Conservation (phyloP, 1,140 invertebrate genomes). For the Acromyrmex heyeri region DNA sequence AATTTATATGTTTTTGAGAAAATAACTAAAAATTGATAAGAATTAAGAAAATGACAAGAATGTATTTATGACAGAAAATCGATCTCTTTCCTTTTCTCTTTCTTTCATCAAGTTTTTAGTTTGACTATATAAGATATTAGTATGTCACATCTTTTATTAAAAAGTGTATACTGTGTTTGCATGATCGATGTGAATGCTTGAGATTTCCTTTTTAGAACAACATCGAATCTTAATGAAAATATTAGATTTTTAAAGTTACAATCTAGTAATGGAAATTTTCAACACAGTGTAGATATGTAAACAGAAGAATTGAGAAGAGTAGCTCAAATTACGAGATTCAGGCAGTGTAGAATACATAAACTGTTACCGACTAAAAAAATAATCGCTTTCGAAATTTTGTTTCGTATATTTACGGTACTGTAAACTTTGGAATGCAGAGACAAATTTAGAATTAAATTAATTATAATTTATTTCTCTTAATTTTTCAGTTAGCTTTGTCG, state of each 20-base stretch:
- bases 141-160: slow-evolving; percentile 23
- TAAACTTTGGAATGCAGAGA: neutral
- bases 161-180: neutral
- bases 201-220: neutral
- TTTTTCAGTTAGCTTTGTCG: neutral
- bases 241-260: neutral
- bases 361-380: neutral
- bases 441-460: neutral
- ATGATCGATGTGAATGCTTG: neutral
- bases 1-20: neutral
- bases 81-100: neutral
- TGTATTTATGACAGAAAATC: neutral
- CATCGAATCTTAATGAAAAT: neutral
- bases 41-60: neutral
- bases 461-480: neutral
- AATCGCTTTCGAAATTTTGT: neutral
- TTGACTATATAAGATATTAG: slow-evolving; percentile 7
- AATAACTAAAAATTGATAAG: neutral
- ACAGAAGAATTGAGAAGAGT: neutral
- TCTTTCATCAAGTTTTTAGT: neutral
- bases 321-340: neutral
- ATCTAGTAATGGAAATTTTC: neutral
- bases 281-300: neutral
- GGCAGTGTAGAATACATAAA: neutral
- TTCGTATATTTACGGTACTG: neutral